phyloP scores from a whole-genome alignment of 2,888 invertebrate genomes.

The Colletes collaris region DNA sequence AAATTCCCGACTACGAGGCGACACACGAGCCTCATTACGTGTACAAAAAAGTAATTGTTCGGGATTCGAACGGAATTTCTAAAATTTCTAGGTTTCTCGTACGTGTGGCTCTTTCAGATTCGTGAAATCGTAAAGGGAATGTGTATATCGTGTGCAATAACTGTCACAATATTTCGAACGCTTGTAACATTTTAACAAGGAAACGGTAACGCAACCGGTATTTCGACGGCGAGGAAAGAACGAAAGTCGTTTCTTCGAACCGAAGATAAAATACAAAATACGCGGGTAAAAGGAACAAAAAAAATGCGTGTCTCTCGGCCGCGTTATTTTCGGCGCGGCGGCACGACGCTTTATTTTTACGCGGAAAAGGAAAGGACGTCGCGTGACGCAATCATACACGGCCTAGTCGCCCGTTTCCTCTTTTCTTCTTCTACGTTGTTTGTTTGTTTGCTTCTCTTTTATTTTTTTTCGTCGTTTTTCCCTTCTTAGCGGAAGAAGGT shows the following conservation, averaged over 20 bases:
- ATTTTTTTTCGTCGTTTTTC: background rate
- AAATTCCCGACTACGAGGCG: too few species aligned
- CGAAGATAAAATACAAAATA: background rate
- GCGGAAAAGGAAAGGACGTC: slow-evolving; percentile 41
- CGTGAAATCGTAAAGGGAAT: too few species aligned
- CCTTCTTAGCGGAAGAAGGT: slow-evolving; percentile 47
- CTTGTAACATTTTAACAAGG: too few species aligned
- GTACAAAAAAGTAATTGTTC: too few species aligned
- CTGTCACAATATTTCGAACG: too few species aligned
- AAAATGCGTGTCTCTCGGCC: background rate
- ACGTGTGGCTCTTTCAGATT: too few species aligned
- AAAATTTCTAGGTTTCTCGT: too few species aligned
- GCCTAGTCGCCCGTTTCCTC: background rate
- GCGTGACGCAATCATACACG: slow-evolving; percentile 33
- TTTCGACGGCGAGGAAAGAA: background rate
- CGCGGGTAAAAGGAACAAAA: slow-evolving; percentile 9
- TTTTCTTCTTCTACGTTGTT: background rate
- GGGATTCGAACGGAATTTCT: too few species aligned
- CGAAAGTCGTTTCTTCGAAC: background rate
- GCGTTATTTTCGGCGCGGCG: slow-evolving; percentile 43
- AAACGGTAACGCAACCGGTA: too few species aligned
- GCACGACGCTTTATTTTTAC: slow-evolving; percentile 56
- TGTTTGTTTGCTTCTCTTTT: background rate
- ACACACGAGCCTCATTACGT: too few species aligned
- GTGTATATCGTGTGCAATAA: too few species aligned